Percentiles rank a stretch among this genome's conserved stretches.
phyloP scores from a whole-genome alignment of 1,140 invertebrate genomes.

The Grapholita molesta region DNA sequence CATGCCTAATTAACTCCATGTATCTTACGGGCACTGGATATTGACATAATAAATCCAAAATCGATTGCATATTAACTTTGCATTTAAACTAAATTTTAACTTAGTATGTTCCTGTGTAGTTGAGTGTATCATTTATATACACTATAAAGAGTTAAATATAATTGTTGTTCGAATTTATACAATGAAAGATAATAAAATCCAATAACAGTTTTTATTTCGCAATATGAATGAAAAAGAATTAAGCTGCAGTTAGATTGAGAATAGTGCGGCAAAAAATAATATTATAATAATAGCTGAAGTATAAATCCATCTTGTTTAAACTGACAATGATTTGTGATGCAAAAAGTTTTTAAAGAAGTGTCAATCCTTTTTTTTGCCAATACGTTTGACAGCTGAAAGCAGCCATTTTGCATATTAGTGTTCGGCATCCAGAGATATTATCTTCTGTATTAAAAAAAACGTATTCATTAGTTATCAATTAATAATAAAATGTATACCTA shows the following conservation, averaged over 20 bases:
- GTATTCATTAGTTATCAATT: no score
- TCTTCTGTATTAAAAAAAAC: no score
- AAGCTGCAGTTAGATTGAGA: background rate
- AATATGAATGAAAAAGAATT: background rate
- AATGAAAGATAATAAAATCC: no score
- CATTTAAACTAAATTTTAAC: no score
- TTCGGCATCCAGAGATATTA: background rate
- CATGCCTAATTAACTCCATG: background rate
- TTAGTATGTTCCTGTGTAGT: no score
- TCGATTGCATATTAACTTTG: no score
- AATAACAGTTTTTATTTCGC: no score
- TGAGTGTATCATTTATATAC: no score
- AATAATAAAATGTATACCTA: no score
- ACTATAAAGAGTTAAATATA: no score
- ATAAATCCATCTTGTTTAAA: background rate
- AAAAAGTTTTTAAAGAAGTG: slow-evolving; percentile 1
- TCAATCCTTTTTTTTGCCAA: slow-evolving; percentile 3
- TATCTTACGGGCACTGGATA: background rate
- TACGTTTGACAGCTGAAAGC: background rate
- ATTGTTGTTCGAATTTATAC: no score
- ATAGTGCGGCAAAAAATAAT: background rate
- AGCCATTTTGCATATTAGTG: slow-evolving; percentile 1
- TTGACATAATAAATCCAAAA: no score
- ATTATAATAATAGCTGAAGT: background rate
- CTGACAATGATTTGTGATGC: background rate